Evolutionary conservation across 2,888 invertebrate species (phyloP).

Genomic region (Andricus curvator): DNA sequence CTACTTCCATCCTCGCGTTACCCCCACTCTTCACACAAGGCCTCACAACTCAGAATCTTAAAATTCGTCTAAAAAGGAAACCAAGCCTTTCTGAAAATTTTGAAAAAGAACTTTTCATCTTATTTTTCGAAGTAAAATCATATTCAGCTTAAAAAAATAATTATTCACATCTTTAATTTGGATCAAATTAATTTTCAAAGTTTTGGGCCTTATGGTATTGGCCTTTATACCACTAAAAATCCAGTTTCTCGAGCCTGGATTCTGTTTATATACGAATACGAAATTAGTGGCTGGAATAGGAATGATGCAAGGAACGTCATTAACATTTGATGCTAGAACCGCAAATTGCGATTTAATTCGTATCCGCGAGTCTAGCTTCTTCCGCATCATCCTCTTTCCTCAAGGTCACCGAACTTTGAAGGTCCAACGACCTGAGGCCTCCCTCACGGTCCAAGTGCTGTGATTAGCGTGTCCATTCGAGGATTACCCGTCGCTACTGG

Average conservation of each 20-base stretch:
- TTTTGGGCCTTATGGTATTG: too few relatives aligned
- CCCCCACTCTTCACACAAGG: background rate
- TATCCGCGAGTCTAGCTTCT: background rate
- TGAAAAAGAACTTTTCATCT: background rate
- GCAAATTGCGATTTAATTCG: slow-evolving; percentile 36
- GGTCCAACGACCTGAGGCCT: slow-evolving; percentile 33
- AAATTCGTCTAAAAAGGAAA: background rate
- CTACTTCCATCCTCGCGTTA: background rate
- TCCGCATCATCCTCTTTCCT: slow-evolving; percentile 28
- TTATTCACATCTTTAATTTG: background rate
- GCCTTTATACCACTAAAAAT: background rate
- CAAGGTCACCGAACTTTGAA: slow-evolving; percentile 41
- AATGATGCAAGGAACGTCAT: background rate
- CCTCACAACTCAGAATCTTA: background rate
- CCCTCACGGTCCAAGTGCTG: slow-evolving; percentile 20
- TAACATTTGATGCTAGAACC: slow-evolving; percentile 27
- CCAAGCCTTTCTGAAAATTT: background rate
- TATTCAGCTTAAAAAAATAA: background rate
- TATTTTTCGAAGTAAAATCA: background rate
- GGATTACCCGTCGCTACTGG: slow-evolving; percentile 26
- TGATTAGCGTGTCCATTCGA: slow-evolving; percentile 39
- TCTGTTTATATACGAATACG: background rate
- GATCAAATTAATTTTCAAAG: background rate
- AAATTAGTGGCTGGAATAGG: background rate
- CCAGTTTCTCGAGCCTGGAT: background rate